These are phyloP conservation scores for Scolopax mira DNA, from an alignment of 2,113 vertebrate species.

Conservation along the genomic window DNA sequence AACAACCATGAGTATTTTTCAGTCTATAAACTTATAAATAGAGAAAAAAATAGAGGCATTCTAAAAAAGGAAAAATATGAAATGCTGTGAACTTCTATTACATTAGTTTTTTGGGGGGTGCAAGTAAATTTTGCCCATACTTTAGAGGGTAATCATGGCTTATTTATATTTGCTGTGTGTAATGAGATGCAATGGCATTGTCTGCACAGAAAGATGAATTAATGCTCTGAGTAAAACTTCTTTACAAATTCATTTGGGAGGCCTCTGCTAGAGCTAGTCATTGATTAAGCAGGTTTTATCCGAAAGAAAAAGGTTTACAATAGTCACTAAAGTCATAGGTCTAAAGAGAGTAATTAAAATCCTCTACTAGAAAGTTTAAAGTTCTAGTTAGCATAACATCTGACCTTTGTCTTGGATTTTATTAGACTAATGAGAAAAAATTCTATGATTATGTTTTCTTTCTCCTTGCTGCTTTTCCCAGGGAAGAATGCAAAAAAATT, in stretches of 20 bases:
- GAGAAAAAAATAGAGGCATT: not conserved
- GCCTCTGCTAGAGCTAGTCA: not conserved
- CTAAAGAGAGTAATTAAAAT: not conserved
- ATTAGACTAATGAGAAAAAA: not conserved
- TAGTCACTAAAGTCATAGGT: not conserved
- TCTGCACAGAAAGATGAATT: not conserved
- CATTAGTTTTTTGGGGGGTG: rapidly evolving
- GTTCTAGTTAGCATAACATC: not conserved
- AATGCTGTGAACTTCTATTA: not conserved
- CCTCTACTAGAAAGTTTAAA: not conserved
- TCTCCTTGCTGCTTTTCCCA: not conserved
- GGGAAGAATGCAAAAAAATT: not conserved
- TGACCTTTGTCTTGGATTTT: not conserved
- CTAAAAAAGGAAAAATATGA: not conserved
- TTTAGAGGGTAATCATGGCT: not conserved
- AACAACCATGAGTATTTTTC: not conserved
- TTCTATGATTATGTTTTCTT: not conserved
- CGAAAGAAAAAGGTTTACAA: not conserved
- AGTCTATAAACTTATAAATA: not conserved
- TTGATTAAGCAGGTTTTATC: not conserved
- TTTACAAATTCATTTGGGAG: not conserved
- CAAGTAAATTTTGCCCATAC: not conserved
- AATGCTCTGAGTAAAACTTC: not conserved
- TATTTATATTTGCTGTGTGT: not conserved
- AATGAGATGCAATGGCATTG: not conserved